These are phyloP conservation scores for Melanaphis sacchari DNA, from an alignment of 1,140 invertebrate species.

Conservation along the genomic window DNA sequence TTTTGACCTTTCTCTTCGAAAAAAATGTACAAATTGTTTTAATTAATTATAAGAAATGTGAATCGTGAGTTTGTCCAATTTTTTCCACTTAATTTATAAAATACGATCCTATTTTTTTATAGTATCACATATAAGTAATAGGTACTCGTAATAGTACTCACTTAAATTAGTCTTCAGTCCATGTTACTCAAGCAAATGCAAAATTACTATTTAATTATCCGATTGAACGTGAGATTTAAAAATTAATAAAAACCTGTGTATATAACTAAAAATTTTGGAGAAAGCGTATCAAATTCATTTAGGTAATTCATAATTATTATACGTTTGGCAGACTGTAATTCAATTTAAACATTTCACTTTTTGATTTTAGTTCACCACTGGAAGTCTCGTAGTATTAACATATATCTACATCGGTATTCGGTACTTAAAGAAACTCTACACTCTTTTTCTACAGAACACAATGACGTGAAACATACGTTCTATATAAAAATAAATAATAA, in stretches of 20 bases:
- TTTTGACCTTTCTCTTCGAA: no score
- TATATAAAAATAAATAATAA: neutral
- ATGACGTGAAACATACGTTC: neutral
- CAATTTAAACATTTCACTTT: conserved; percentile 3
- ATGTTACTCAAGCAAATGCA: neutral
- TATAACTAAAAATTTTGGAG: neutral
- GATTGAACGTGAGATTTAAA: neutral
- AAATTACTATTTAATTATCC: neutral
- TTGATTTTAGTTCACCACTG: neutral
- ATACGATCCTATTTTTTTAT: neutral
- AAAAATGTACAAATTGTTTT: neutral
- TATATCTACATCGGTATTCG: neutral
- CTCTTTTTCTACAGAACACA: neutral
- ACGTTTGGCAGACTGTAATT: neutral
- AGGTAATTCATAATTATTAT: neutral
- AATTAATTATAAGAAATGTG: neutral
- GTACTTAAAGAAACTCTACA: neutral
- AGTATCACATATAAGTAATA: neutral
- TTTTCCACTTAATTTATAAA: neutral
- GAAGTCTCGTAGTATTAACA: neutral
- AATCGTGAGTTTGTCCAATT: neutral
- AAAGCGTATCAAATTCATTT: neutral
- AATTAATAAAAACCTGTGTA: neutral
- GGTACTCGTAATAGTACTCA: neutral
- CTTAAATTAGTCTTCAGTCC: neutral